Base-by-base conservation (phyloP, 2,797 vertebrate species). In the Amphiprion clarkii region DNA sequence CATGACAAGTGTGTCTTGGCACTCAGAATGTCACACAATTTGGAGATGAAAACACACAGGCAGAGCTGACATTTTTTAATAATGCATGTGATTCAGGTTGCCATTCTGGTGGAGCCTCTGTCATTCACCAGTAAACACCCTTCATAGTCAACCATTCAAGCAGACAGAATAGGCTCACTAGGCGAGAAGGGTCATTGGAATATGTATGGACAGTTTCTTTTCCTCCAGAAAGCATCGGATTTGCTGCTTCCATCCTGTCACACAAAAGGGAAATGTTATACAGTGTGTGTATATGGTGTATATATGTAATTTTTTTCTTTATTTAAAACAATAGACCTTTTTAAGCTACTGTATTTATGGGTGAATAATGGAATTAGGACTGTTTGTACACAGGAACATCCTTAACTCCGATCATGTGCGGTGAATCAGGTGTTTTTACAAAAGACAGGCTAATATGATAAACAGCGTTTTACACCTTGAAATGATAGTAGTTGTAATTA, bases 21-120 rank as follows among this genome's bases (percentile, higher is more conserved):
- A 23, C 68, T 75, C 72, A 59, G 69, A 33, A 76, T 77, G 69
- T 70, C 82, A 76, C 61, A 33, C 49, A 62, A 64, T 65, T 51
- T 33, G 33, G 51, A 48, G 79, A 76, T 52, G 60, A 72, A 87
- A 82, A 87, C 84, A 79, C 61, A 51, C 61, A 79, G 84, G 67
- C 81, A 84, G 74, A 42, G 61, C 68, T 90, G 89, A 87, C 86
- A 89, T 92, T 84, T 91, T 84, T 91, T 72, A 92, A 89, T 93
- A 93, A 92, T 91, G 82, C 78, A 92, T 90, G 77, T n/a, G 57
- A 79, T 78, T 82, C 76, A 52, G 77, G 76, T 70, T 78, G 75
- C 74, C 78, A 92, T 95, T 95, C 87, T 93, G 88, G 89, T 78
- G 87, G 80, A 81, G 67, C 72, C 44, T 73, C 83, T 67, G 82